A percentile compares a stretch with the other conserved stretches of the same genome.
Evolutionary conservation across 2,797 vertebrate species (phyloP).

Genomic region (Phoxinus dragarum): DNA sequence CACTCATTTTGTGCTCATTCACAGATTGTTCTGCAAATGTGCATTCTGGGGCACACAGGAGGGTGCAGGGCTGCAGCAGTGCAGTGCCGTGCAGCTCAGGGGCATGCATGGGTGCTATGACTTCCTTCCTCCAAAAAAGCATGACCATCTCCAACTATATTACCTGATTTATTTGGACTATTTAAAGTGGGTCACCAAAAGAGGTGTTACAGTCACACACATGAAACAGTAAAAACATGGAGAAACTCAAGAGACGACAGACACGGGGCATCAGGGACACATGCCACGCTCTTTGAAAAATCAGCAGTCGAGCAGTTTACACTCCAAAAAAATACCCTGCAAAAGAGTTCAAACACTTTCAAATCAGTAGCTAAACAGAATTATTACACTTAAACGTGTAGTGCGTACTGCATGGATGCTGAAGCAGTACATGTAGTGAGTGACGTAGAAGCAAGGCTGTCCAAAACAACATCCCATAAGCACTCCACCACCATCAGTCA

Average conservation of each 20-base stretch:
- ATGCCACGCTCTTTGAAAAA: neutral
- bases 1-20: constrained; percentile 65
- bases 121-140: neutral
- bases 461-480: constrained; percentile 46
- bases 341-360: constrained; percentile 3
- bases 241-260: constrained; percentile 53
- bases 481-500: constrained; percentile 44
- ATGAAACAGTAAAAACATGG: constrained; percentile 68
- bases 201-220: constrained; percentile 65
- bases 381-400: neutral
- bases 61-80: constrained; percentile 71
- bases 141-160: constrained; percentile 2
- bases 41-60: constrained; percentile 72
- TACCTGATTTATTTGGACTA: constrained; percentile 51
- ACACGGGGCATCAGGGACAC: constrained; percentile 8
- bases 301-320: neutral
- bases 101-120: constrained; percentile 47
- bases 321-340: neutral
- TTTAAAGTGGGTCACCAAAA: constrained; percentile 77
- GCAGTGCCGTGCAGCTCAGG: constrained; percentile 56
- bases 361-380: neutral
- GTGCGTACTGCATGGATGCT: constrained; percentile 7
- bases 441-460: constrained; percentile 45
- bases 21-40: constrained; percentile 68
- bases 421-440: constrained; percentile 30